Conservation (phyloP, 1,140 invertebrate species). For the Colletes gigas region DNA sequence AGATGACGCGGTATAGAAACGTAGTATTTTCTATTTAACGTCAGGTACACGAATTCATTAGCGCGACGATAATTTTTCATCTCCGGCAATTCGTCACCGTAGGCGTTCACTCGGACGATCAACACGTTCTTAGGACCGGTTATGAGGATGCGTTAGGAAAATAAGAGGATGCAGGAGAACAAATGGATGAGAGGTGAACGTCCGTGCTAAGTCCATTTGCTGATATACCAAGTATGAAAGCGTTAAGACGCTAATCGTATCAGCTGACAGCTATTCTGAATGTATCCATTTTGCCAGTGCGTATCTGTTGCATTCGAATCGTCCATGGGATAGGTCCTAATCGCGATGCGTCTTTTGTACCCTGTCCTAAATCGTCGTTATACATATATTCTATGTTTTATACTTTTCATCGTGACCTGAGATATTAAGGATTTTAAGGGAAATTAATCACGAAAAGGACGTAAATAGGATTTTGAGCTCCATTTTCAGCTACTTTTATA, state of each 20-base stretch:
- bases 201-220: conserved; percentile 19
- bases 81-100: conserved; percentile 30
- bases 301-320: background rate
- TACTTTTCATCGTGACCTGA: no score
- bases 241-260: conserved; percentile 43
- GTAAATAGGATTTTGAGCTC: no score
- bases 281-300: conserved; percentile 1
- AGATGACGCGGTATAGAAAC: background rate
- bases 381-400: background rate
- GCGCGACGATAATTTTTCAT: conserved; percentile 19
- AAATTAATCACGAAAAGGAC: no score
- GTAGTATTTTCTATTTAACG: background rate
- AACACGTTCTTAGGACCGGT: conserved; percentile 39
- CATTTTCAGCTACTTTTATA: no score
- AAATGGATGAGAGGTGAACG: conserved; percentile 48
- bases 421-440: no score
- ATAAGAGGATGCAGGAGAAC: conserved; percentile 37
- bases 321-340: background rate
- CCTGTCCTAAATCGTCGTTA: no score
- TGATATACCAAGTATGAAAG: conserved; percentile 13
- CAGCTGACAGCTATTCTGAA: conserved; percentile 21
- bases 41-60: background rate
- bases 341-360: background rate
- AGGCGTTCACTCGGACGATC: conserved; percentile 8
- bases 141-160: conserved; percentile 39